Percentiles rank a stretch among this genome's conserved stretches.
Evolutionary conservation across 2,113 vertebrate genomes (phyloP).

Genomic region (Anseranas semipalmata): DNA sequence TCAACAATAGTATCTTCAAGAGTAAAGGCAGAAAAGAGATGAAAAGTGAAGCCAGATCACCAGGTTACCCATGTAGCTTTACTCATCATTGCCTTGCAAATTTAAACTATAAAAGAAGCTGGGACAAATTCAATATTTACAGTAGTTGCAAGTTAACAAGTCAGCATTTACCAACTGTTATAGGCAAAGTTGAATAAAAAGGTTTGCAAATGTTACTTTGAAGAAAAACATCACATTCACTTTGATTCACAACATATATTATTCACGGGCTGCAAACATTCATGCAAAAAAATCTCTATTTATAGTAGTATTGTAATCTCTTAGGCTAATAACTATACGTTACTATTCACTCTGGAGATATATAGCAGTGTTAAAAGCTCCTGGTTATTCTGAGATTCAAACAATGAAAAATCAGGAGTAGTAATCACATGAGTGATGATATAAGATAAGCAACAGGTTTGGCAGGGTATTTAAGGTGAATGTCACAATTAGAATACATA

Average conservation of each 20-base stretch:
- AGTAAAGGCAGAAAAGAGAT: background rate
- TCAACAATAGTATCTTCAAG: background rate
- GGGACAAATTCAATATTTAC: slow-evolving; percentile 23
- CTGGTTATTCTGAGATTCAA: background rate
- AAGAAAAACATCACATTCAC: background rate
- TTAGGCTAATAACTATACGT: background rate
- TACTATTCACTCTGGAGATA: background rate
- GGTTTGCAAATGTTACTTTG: slow-evolving; percentile 34
- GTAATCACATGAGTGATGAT: background rate
- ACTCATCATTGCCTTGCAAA: background rate
- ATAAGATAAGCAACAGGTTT: background rate
- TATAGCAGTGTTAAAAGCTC: background rate
- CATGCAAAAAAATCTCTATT: background rate
- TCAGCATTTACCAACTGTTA: slow-evolving; percentile 3
- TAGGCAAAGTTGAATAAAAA: background rate
- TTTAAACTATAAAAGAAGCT: background rate
- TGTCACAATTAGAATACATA: background rate
- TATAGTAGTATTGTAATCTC: background rate
- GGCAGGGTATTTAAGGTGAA: background rate
- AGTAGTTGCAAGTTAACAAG: background rate
- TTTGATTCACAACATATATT: slow-evolving; percentile 43
- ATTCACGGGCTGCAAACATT: slow-evolving; percentile 29
- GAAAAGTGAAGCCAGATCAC: background rate
- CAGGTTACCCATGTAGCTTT: background rate
- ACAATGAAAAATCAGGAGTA: background rate